Evolutionary conservation across 2,888 invertebrate species (phyloP).

Genomic region (Cylindroiulus punctatus): DNA sequence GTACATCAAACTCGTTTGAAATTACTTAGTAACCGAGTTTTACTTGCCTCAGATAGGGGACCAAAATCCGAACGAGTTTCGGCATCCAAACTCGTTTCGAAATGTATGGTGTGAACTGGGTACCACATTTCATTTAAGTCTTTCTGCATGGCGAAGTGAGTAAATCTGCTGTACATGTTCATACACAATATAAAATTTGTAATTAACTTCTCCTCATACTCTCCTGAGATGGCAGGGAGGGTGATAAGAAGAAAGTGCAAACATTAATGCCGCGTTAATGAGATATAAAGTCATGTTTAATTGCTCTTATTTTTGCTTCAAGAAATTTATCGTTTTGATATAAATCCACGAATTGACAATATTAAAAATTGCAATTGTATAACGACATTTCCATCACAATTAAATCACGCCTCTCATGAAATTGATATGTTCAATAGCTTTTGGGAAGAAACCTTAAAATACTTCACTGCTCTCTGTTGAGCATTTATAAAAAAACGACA

Average conservation of each 20-base stretch:
- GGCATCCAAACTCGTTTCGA: too few species aligned
- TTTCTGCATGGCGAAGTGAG: not conserved
- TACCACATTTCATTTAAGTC: not conserved
- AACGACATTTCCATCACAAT: not conserved
- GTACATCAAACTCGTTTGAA: too few species aligned
- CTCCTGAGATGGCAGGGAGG: not conserved
- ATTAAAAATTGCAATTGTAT: too few species aligned
- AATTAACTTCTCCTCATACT: not conserved
- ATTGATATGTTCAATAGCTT: not conserved
- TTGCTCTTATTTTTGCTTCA: too few species aligned
- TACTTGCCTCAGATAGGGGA: too few species aligned
- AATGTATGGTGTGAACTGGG: too few species aligned
- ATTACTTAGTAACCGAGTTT: too few species aligned
- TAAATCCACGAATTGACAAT: too few species aligned
- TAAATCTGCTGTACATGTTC: not conserved
- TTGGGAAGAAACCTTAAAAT: not conserved
- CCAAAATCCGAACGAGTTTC: too few species aligned
- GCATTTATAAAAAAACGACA: conserved; percentile 2
- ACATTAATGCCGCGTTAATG: not conserved
- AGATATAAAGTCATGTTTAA: not conserved
- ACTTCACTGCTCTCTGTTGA: not conserved
- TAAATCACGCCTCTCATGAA: not conserved
- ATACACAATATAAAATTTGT: not conserved
- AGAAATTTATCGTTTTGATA: too few species aligned
- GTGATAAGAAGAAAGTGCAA: not conserved